These are phyloP conservation scores for Bradypus variegatus DNA, from an alignment of 2,797 vertebrate species.

Conservation along the genomic window DNA sequence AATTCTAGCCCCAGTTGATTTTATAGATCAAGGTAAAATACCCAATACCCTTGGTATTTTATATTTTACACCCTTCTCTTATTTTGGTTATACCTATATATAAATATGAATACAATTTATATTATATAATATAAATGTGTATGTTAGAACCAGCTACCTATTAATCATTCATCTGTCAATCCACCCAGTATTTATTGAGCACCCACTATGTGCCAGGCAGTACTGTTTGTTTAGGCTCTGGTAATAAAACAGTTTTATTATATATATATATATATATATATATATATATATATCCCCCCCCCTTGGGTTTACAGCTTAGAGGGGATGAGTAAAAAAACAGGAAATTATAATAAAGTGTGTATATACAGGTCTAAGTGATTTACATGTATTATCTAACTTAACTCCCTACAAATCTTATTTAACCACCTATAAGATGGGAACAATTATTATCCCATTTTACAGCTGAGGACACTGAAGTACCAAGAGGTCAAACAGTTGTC, in stretches of 20 bases:
- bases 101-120: not conserved
- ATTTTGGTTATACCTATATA: not conserved
- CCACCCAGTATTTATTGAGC: not conserved
- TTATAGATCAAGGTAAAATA: not conserved
- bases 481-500: not conserved
- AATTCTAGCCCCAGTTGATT: not conserved
- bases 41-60: not conserved
- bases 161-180: not conserved
- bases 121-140: not conserved
- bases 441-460: not conserved
- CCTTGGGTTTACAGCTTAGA: not conserved
- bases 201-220: not conserved
- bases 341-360: not conserved
- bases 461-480: not conserved
- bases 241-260: not conserved
- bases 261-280: no score
- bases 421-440: not conserved
- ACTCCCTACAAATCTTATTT: not conserved
- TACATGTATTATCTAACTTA: not conserved
- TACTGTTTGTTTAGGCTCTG: not conserved
- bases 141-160: not conserved
- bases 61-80: not conserved
- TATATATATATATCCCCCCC: no score
- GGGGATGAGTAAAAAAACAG: not conserved
- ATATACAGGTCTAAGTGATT: not conserved